A percentile compares a stretch with the other conserved stretches of the same genome.
These are phyloP conservation scores for Notamacropus eugenii DNA, from an alignment of 2,797 vertebrate genomes.

Conservation along the genomic window DNA sequence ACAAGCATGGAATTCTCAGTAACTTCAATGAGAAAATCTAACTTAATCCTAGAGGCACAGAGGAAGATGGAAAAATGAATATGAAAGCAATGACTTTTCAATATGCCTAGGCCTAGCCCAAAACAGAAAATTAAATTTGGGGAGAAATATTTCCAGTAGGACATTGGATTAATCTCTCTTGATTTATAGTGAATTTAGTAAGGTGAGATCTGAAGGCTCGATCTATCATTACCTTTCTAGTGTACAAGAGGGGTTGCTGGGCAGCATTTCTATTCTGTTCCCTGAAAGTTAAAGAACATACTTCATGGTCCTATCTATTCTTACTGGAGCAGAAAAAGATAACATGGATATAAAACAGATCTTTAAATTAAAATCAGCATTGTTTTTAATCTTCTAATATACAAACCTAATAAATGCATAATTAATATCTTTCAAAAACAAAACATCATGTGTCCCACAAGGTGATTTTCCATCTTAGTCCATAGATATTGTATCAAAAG, in stretches of 20 bases:
- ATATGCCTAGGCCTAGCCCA: not conserved
- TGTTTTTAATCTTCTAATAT: slow-evolving; percentile 14
- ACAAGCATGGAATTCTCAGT: not conserved
- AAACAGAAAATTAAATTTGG: slow-evolving; percentile 40
- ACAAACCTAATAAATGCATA: slow-evolving; percentile 1
- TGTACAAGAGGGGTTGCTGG: not conserved
- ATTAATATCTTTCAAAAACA: slow-evolving; percentile 37
- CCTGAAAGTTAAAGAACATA: not conserved
- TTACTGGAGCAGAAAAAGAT: slow-evolving; percentile 27
- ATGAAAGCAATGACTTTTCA: slow-evolving; percentile 25
- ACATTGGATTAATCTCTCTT: slow-evolving; percentile 6
- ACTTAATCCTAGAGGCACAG: not conserved
- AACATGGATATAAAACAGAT: slow-evolving; percentile 20
- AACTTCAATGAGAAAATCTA: slow-evolving; percentile 35
- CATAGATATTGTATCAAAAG: not conserved
- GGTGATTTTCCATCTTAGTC: slow-evolving; percentile 44
- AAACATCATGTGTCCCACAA: not conserved
- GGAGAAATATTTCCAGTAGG: not conserved
- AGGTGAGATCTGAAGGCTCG: not conserved
- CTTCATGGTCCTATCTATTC: not conserved
- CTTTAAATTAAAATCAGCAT: slow-evolving; percentile 45
- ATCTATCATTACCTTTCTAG: not conserved
- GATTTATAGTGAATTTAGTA: not conserved
- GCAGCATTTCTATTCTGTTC: slow-evolving; percentile 7
- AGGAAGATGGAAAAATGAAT: not conserved